Percentiles rank a stretch among this genome's conserved stretches.
These are phyloP conservation scores for Sarcophilus harrisii DNA, from an alignment of 2,797 vertebrate genomes.

Conservation along the genomic window DNA sequence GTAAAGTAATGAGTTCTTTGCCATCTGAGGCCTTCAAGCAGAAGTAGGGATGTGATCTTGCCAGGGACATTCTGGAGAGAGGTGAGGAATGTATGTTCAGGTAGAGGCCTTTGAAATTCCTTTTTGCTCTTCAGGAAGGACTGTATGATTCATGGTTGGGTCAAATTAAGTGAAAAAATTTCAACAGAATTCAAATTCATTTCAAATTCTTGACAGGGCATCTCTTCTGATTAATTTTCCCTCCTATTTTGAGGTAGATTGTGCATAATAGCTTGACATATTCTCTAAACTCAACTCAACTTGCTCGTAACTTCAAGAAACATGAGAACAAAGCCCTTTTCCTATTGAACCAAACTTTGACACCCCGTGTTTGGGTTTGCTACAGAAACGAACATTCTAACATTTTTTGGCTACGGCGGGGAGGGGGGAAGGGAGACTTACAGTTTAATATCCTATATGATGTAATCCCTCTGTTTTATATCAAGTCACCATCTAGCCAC, in stretches of 20 bases:
- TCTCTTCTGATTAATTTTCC: no score
- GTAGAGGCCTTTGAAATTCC: background rate
- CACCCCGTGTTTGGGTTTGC: background rate
- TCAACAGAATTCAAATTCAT: background rate
- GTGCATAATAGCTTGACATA: background rate
- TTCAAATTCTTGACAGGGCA: background rate
- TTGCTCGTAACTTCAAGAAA: background rate
- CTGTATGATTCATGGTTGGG: background rate
- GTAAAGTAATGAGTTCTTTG: background rate
- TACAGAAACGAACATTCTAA: background rate
- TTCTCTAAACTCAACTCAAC: background rate
- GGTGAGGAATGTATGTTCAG: background rate
- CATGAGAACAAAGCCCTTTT: background rate
- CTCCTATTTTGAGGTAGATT: background rate
- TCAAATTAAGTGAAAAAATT: background rate
- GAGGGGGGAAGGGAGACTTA: background rate
- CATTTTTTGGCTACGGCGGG: fast-evolving
- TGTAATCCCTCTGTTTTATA: background rate
- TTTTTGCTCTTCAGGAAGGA: background rate
- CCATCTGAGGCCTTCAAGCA: background rate
- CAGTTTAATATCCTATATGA: background rate
- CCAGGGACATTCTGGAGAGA: background rate
- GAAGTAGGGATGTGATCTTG: background rate
- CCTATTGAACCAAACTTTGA: background rate
- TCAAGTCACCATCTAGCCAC: background rate